Evolutionary conservation across 2,888 invertebrate genomes (phyloP), one percentile per base, ranked within the genome.

Genomic region (Xanthorhoe spadicearia): DNA sequence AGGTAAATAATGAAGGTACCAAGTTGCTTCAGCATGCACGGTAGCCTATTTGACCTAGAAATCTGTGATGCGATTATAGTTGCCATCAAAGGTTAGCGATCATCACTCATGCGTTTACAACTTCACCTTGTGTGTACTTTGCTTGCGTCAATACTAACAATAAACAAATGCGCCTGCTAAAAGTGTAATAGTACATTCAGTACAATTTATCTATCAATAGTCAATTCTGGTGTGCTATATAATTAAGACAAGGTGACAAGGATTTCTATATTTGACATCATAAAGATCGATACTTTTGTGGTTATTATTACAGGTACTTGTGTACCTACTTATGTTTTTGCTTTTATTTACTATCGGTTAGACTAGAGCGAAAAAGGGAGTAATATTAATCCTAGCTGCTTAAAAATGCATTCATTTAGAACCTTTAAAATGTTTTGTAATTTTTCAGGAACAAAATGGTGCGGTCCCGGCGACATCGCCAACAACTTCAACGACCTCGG

Each of bases 401-500:
- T 23, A 23, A 1, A 23, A 23, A 23, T 23, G 6, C 5, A 32
- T 32, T 32, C 38, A 43, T 13, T 43, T 43, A 38, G 13, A 43
- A 43, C 13, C 35, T 38, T 23, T 23, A 23, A 23, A 32, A 6
- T 32, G 6, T 4, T 52, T 9, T 51, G 4, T 23, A 23, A 23
- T 84, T n/a, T 69, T 75, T 0, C 86, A 94, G 97, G 96, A 1
- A 97, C 97, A 0, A 97, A 96, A 87, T 97, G 97, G 96, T 97
- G 97, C 77, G 97, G 97, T 0, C 91, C 95, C 0, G 97, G 97
- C 2, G 95, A 95, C 77, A 82, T 94, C 10, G 96, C 97, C 0
- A 85, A 87, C 0, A 87, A 92, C 73, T 94, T 94, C 76, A 90
- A 95, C 38, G 96, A 97, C 79, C 87, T 96, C 23, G 97, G 97